Evolutionary conservation across 1,140 invertebrate species (phyloP).

Genomic region (Danaus plexippus): DNA sequence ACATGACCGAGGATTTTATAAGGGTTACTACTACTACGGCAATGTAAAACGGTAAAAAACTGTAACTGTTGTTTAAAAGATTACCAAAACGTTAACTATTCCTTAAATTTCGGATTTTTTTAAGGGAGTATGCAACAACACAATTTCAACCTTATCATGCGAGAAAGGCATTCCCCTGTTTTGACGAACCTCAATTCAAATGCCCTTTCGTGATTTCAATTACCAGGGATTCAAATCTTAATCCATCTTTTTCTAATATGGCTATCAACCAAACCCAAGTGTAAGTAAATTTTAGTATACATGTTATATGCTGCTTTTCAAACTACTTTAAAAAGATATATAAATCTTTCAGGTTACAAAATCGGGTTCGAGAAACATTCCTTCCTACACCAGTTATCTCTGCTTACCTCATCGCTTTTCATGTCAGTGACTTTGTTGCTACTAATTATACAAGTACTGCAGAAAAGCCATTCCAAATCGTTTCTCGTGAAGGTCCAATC

Average conservation of each 20-base stretch:
- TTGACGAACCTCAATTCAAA: slow-evolving; percentile 91
- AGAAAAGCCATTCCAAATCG: slow-evolving; percentile 68
- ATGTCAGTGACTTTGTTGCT: slow-evolving; percentile 82
- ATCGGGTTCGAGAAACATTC: slow-evolving; percentile 49
- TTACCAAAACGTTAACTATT: background rate
- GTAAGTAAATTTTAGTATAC: slow-evolving; percentile 31
- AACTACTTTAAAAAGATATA: background rate
- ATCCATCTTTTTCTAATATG: slow-evolving; percentile 59
- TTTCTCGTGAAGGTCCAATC: slow-evolving; percentile 45
- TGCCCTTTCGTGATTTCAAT: slow-evolving; percentile 77
- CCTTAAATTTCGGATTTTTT: slow-evolving; percentile 15
- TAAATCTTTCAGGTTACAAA: slow-evolving; percentile 26
- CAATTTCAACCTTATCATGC: slow-evolving; percentile 88
- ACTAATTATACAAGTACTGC: slow-evolving; percentile 32
- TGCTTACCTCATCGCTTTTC: slow-evolving; percentile 88
- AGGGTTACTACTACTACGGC: slow-evolving; percentile 49
- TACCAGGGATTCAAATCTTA: slow-evolving; percentile 37
- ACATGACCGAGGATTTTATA: slow-evolving; percentile 54
- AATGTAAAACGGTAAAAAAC: slow-evolving; percentile 31
- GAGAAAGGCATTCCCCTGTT: slow-evolving; percentile 88
- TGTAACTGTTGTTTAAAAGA: slow-evolving; percentile 3
- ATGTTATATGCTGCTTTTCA: slow-evolving; percentile 5
- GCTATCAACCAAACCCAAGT: slow-evolving; percentile 31
- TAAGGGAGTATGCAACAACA: slow-evolving; percentile 77
- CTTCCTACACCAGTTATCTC: slow-evolving; percentile 82